These are phyloP conservation scores for Cyanistes caeruleus DNA, from an alignment of 2,113 vertebrate species.

Conservation along the genomic window DNA sequence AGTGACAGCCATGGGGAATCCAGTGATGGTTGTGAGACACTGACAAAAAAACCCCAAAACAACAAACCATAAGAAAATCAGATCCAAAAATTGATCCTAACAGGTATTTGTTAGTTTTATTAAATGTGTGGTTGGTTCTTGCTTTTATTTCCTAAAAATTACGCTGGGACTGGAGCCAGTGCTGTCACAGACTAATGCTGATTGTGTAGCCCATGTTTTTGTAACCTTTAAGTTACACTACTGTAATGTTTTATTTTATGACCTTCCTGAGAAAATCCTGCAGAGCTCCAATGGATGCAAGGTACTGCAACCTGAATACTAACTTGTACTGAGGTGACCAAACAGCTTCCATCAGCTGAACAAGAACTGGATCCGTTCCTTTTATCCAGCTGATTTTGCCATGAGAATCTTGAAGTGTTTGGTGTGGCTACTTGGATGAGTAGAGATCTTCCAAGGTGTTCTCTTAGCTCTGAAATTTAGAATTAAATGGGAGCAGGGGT, in stretches of 20 bases:
- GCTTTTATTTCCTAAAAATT: slow-evolving; percentile 47
- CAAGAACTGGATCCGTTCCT: not conserved
- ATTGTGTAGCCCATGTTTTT: slow-evolving; percentile 56
- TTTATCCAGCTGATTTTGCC: not conserved
- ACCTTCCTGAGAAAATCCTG: slow-evolving; percentile 65
- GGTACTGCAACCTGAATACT: slow-evolving; percentile 52
- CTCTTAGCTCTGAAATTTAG: not conserved
- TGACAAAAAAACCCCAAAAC: not conserved
- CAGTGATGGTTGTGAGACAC: not conserved
- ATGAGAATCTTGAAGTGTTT: not conserved
- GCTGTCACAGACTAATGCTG: slow-evolving; percentile 47
- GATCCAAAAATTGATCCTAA: not conserved
- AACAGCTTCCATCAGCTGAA: not conserved
- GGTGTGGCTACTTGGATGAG: not conserved
- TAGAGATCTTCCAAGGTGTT: not conserved
- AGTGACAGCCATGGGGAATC: not conserved
- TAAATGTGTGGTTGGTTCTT: slow-evolving; percentile 7
- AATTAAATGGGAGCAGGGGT: not conserved
- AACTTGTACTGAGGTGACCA: slow-evolving; percentile 40
- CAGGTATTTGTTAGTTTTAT: not conserved
- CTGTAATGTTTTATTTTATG: slow-evolving; percentile 73
- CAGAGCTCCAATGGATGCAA: slow-evolving; percentile 54
- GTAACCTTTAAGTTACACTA: slow-evolving; percentile 64
- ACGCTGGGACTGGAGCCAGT: slow-evolving; percentile 34
- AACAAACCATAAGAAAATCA: not conserved